Evolutionary conservation across 2,113 vertebrate species (phyloP), one percentile per base, ranked within the genome.

Genomic region (human): DNA sequence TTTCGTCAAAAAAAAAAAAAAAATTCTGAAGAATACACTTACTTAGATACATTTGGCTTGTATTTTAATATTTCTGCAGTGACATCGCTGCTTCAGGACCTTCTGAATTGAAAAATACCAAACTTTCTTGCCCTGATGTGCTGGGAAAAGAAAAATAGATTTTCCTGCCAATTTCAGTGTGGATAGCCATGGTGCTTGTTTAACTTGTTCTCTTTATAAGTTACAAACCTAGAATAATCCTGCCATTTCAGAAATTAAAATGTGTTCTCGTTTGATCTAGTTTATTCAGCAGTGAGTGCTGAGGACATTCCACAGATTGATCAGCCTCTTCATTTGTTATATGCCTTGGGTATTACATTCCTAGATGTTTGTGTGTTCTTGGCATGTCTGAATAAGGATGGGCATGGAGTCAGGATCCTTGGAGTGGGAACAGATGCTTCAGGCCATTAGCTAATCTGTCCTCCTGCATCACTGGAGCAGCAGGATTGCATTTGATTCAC

Each of bases 231-330:
- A 52, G 84, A 89, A 82, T 82, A 89, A 68, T 73, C 40, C 91
- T 82, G 83, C 93, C 45, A 57, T 96, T 94, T 95, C 85, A 89
- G 81, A 73, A 85, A 38, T 78, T 89, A 72, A 97, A 86, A 97
- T 95, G 94, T 94, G 81, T 72, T 97, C 89, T 95, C 92, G 82
- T 98, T 97, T 93, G 16, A 98, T 94, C 68, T 97, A 92, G 88
- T 98, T 97, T 98, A 96, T 98, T 97, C 76, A 93, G 97, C 93
- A 92, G 14, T 96, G 95, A 96, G 86, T 38, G 16, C 76, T 96
- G 90, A 86, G 95, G 88, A 59, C 45, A 38, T 97, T 97, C 90
- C 87, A 50, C 50, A 97, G 95, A 96, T 64, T 92, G 96, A 43
- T 48, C 90, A 48, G 61, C 92, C 75, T 97, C 80, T 75, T 9